phyloP scores from a whole-genome alignment of 2,888 invertebrate genomes.

The Flexamia atlantica region DNA sequence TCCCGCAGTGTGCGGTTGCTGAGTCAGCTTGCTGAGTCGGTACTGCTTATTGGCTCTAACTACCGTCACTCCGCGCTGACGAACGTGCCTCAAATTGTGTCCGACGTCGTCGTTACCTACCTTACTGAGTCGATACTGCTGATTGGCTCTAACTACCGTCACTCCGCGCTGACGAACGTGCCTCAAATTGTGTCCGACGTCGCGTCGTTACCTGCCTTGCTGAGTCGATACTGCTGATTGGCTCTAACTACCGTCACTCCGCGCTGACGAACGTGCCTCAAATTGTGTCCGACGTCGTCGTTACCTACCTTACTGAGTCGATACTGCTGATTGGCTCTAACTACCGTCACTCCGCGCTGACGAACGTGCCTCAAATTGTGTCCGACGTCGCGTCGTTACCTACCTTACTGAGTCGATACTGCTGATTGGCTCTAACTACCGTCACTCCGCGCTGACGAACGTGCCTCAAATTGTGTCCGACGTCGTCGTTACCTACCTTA shows the following conservation, averaged over 20 bases:
- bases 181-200: no score
- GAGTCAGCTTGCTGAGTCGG: not conserved
- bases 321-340: no score
- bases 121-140: no score
- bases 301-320: no score
- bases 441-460: slow-evolving; percentile 16
- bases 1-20: not conserved
- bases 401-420: not conserved
- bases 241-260: not conserved
- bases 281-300: no score
- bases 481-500: no score
- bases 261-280: slow-evolving; percentile 21
- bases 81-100: slow-evolving; percentile 21
- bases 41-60: slow-evolving; percentile 16
- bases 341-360: no score
- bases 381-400: not conserved
- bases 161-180: no score
- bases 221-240: slow-evolving; percentile 17
- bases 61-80: slow-evolving; percentile 4
- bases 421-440: slow-evolving; percentile 9
- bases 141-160: no score
- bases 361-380: no score
- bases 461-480: slow-evolving; percentile 22
- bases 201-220: not conserved
- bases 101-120: no score